Conservation (phyloP, 2,113 vertebrate genomes). For the Ailurus styani region DNA sequence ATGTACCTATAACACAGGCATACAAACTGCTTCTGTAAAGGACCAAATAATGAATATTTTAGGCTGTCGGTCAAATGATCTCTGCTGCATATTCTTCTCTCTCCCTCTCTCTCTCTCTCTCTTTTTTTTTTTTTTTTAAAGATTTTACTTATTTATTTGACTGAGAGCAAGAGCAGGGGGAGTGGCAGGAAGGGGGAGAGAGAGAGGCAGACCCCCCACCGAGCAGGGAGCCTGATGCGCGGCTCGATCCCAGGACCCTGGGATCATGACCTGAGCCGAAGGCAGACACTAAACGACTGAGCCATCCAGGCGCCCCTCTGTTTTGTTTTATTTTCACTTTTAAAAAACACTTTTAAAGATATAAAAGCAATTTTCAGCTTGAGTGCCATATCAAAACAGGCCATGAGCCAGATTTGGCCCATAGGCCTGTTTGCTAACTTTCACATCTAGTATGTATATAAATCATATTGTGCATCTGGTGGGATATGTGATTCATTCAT, state of each 20-base stretch:
- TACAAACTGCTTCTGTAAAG: neutral
- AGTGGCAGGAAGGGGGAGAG: too few relatives aligned
- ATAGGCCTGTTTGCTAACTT: neutral
- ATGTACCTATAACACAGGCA: neutral
- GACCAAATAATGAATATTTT: slow-evolving; percentile 22
- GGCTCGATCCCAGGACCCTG: too few relatives aligned
- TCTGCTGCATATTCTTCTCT: neutral
- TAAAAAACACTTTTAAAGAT: neutral
- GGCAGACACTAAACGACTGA: too few relatives aligned
- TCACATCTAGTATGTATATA: neutral
- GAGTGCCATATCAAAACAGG: neutral
- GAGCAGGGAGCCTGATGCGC: too few relatives aligned
- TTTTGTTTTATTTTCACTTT: slow-evolving; percentile 39
- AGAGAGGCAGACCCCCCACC: too few relatives aligned
- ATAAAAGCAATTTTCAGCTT: neutral
- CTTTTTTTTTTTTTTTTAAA: slow-evolving; percentile 10
- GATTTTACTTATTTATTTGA: too few relatives aligned
- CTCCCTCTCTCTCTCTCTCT: too few relatives aligned
- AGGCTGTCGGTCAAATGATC: neutral
- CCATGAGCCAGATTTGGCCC: neutral
- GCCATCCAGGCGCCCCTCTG: neutral
- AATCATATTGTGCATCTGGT: neutral
- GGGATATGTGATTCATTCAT: neutral
- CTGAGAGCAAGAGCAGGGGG: too few relatives aligned
- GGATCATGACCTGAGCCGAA: too few relatives aligned